Percentiles rank a stretch among this genome's conserved stretches.
phyloP scores from a whole-genome alignment of 2,113 vertebrate species.

The Gymnocephalus cernua region DNA sequence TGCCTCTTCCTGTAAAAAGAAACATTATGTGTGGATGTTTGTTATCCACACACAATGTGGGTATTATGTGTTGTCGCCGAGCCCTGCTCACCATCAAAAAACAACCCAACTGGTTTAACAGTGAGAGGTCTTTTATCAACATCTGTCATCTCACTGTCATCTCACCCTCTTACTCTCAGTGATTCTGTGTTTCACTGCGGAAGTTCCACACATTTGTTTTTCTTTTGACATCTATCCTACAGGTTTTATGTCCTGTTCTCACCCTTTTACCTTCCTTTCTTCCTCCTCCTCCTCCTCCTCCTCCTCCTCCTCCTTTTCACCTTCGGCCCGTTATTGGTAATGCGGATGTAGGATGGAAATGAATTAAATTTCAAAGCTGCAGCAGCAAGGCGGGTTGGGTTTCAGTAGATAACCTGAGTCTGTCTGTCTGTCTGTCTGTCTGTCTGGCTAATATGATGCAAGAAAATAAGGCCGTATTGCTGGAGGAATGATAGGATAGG shows the following conservation, averaged over 20 bases:
- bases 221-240: slow-evolving; percentile 4
- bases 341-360: slow-evolving; percentile 35
- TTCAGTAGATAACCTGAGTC: slow-evolving; percentile 33
- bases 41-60: slow-evolving; percentile 37
- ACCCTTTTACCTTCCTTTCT: not conserved
- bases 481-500: not conserved
- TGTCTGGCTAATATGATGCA: slow-evolving; percentile 1
- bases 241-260: slow-evolving; percentile 25
- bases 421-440: slow-evolving; percentile 11
- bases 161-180: not conserved
- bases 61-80: slow-evolving; percentile 20
- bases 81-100: slow-evolving; percentile 2
- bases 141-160: slow-evolving; percentile 21
- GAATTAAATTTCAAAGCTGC: slow-evolving; percentile 39
- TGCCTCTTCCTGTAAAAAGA: slow-evolving; percentile 28
- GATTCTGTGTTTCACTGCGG: slow-evolving; percentile 8
- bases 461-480: not conserved
- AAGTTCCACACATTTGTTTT: slow-evolving; percentile 19
- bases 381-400: slow-evolving; percentile 31
- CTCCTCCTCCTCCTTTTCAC: not conserved
- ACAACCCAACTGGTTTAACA: slow-evolving; percentile 49
- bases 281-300: not conserved
- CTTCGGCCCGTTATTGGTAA: not conserved
- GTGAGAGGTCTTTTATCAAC: slow-evolving; percentile 21
- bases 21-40: slow-evolving; percentile 39